Conservation (phyloP, 2,113 vertebrate genomes). For the Nycticryphes semicollaris region DNA sequence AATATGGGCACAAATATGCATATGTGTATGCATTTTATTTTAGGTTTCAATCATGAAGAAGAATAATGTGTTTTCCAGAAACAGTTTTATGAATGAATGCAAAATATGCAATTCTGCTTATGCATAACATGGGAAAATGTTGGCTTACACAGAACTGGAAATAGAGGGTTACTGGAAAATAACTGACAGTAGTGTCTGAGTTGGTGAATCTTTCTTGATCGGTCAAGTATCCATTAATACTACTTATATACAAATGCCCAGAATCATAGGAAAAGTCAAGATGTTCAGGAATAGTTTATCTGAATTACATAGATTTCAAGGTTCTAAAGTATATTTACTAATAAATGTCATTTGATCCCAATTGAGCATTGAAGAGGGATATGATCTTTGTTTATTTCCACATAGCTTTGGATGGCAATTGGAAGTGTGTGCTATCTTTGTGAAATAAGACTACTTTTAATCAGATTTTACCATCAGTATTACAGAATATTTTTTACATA, state of each 20-base stretch:
- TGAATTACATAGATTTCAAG: background rate
- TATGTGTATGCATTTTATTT: background rate
- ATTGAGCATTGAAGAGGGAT: background rate
- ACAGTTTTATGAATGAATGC: background rate
- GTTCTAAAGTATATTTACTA: background rate
- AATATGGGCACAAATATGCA: background rate
- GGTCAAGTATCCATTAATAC: background rate
- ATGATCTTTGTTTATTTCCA: background rate
- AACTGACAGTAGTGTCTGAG: background rate
- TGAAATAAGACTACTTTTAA: background rate
- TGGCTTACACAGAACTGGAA: background rate
- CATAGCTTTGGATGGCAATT: background rate
- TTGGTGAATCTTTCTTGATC: background rate
- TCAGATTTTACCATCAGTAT: background rate
- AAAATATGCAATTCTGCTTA: background rate
- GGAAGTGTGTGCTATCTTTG: background rate
- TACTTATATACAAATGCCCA: background rate
- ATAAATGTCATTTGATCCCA: background rate
- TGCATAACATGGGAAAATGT: background rate
- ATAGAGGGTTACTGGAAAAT: background rate
- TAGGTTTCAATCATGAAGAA: background rate
- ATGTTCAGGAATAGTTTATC: background rate
- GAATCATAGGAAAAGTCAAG: background rate
- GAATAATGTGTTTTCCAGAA: background rate
- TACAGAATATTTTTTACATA: background rate